Percentiles rank a stretch among this genome's conserved stretches.
Conservation (phyloP, 2,797 vertebrate species). For the Sebastolobus alascanus region DNA sequence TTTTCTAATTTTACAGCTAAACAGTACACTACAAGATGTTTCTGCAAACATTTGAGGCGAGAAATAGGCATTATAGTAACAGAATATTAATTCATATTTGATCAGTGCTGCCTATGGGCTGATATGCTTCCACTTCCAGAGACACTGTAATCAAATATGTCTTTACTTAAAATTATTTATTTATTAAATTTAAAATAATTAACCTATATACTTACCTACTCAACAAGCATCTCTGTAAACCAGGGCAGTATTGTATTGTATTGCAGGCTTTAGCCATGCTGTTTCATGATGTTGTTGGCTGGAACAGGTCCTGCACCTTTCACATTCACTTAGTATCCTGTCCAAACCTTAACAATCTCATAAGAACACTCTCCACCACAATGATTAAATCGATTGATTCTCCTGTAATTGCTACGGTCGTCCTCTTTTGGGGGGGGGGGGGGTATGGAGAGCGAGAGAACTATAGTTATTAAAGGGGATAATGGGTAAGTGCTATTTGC, state of each 20-base stretch:
- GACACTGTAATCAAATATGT: not conserved
- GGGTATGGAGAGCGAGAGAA: slow-evolving; percentile 6
- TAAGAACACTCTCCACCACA: slow-evolving; percentile 44
- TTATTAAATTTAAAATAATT: not conserved
- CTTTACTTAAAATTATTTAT: not conserved
- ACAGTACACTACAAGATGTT: too few species aligned
- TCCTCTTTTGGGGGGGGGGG: slow-evolving; percentile 25
- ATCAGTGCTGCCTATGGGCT: not conserved
- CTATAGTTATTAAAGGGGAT: slow-evolving; percentile 67
- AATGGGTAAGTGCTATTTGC: slow-evolving; percentile 72
- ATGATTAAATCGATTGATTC: slow-evolving; percentile 72
- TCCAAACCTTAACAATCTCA: slow-evolving; percentile 48
- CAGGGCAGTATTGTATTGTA: not conserved
- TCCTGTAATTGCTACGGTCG: slow-evolving; percentile 61
- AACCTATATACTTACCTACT: not conserved
- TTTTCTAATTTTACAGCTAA: too few species aligned
- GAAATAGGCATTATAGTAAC: too few species aligned
- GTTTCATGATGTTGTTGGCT: not conserved
- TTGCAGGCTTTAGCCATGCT: not conserved
- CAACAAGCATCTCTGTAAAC: not conserved
- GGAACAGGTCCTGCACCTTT: slow-evolving; percentile 33
- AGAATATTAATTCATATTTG: too few species aligned
- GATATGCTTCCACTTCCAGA: not conserved
- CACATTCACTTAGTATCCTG: slow-evolving; percentile 16
- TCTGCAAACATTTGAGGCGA: too few species aligned